phyloP scores from a whole-genome alignment of 2,888 invertebrate genomes.

The Formica aserva region DNA sequence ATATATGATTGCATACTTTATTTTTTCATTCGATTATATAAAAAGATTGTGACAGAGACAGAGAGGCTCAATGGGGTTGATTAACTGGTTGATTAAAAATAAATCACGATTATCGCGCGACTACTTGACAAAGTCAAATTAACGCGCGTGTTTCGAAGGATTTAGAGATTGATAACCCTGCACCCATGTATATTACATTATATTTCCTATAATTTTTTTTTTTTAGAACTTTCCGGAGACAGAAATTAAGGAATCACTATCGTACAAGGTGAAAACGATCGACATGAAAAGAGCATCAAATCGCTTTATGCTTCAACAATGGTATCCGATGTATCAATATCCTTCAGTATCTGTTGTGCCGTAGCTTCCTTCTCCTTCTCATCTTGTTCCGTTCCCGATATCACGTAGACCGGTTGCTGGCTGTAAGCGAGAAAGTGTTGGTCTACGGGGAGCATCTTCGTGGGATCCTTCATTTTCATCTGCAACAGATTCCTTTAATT shows the following conservation, averaged over 20 bases:
- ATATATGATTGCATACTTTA: neutral
- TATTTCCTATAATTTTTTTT: neutral
- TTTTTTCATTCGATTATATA: neutral
- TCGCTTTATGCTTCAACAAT: constrained; percentile 56
- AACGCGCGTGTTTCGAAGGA: neutral
- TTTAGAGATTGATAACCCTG: neutral
- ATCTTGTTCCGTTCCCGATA: constrained; percentile 89
- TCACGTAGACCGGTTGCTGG: constrained; percentile 89
- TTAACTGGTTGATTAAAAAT: neutral
- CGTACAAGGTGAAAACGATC: constrained; percentile 29
- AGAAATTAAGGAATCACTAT: constrained; percentile 27
- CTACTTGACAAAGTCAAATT: neutral
- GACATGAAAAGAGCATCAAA: constrained; percentile 19
- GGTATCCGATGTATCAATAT: constrained; percentile 57
- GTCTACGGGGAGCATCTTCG: constrained; percentile 74
- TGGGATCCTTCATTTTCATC: constrained; percentile 78
- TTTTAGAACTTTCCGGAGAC: neutral
- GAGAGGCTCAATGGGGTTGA: neutral
- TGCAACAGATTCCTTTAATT: constrained; percentile 55
- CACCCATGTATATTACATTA: neutral
- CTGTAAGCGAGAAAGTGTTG: constrained; percentile 89
- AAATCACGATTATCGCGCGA: neutral
- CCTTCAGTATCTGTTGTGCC: constrained; percentile 51
- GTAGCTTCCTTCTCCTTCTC: constrained; percentile 78
- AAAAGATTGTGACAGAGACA: neutral